Percentiles rank a stretch among this genome's conserved stretches.
Conservation (phyloP, 2,113 vertebrate genomes). For the Rattus norvegicus region GRCr8 NC_086033.1:3679501-3680000, state of each 20-base stretch:
- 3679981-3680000: background rate
- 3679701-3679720: background rate
- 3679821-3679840: background rate
- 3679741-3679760: background rate
- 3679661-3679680: too few species aligned
- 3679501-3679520: background rate
- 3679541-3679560: background rate
- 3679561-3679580: background rate
- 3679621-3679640: too few species aligned
- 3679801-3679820: background rate
- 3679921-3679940: background rate
- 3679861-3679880: background rate
- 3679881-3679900: background rate
- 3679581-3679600: background rate
- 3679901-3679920: background rate
- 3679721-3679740: too few species aligned
- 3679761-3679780: background rate
- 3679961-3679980: background rate
- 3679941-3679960: background rate
- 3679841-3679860: background rate
- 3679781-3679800: background rate
- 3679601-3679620: background rate
- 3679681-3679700: too few species aligned
- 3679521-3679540: background rate
- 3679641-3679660: too few species aligned